Conservation (phyloP, 2,888 invertebrate genomes). For the Choreutis nemorana region DNA sequence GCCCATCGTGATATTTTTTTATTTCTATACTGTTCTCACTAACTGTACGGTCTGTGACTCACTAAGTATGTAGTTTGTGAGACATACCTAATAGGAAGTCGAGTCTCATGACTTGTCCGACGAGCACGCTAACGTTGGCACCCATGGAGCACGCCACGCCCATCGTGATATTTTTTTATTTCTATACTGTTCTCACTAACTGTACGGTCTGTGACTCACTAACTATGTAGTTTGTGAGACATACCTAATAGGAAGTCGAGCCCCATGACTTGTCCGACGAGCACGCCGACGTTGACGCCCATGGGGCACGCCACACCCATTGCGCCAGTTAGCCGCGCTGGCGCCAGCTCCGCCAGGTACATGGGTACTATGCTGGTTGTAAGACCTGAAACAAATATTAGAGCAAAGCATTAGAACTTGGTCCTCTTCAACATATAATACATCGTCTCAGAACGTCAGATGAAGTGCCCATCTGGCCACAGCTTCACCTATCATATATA, state of each 20-base stretch:
- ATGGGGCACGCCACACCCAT: conserved; percentile 86
- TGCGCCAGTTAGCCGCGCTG: conserved; percentile 79
- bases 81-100: conserved; percentile 69
- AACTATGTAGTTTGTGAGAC: no score
- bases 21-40: no score
- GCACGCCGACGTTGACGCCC: conserved; percentile 80
- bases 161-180: no score
- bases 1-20: conserved; percentile 82
- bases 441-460: no score
- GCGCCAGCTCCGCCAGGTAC: conserved; percentile 90
- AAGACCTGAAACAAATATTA: conserved; percentile 66
- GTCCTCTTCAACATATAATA: no score
- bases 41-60: no score
- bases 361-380: conserved; percentile 88
- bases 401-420: neutral
- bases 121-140: conserved; percentile 78
- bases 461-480: no score
- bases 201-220: no score
- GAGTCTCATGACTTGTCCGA: conserved; percentile 77
- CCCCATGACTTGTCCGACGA: conserved; percentile 77
- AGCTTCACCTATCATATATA: no score
- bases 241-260: conserved; percentile 70
- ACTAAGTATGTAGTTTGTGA: no score
- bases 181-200: no score
- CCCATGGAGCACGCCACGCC: conserved; percentile 87